Conservation (phyloP, 2,797 vertebrate genomes). For the Myripristis murdjan region DNA sequence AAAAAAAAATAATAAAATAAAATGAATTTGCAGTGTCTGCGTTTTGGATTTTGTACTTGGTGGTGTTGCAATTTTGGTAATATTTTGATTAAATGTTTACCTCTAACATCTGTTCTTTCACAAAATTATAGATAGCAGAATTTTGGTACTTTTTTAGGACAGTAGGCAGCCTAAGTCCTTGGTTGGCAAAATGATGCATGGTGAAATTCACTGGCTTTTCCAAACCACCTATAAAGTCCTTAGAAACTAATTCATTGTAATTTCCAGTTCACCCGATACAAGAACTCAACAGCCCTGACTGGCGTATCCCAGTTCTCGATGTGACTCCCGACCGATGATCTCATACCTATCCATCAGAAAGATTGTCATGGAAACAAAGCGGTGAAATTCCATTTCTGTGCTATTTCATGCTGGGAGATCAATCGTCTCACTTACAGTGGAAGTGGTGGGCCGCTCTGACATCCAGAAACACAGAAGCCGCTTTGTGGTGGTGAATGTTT, state of each 20-base stretch:
- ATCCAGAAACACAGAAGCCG: constrained; percentile 65
- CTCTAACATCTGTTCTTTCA: too few relatives aligned
- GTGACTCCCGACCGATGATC: constrained; percentile 17
- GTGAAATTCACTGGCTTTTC: not conserved
- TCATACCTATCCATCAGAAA: constrained; percentile 43
- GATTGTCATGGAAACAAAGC: constrained; percentile 24
- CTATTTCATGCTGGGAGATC: constrained; percentile 40
- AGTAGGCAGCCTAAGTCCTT: not conserved
- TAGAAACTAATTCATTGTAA: not conserved
- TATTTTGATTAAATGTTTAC: too few relatives aligned
- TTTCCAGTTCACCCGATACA: not conserved
- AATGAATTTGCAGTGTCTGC: too few relatives aligned
- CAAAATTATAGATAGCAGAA: too few relatives aligned
- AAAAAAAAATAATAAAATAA: too few relatives aligned
- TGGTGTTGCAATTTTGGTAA: too few relatives aligned
- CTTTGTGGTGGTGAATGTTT: constrained; percentile 75
- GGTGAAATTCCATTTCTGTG: constrained; percentile 18
- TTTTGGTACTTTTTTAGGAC: not conserved
- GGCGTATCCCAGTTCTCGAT: constrained; percentile 4
- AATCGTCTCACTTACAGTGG: constrained; percentile 53
- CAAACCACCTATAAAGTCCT: not conserved
- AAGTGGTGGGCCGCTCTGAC: constrained; percentile 68
- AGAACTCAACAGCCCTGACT: not conserved
- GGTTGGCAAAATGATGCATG: not conserved
- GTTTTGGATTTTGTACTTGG: too few relatives aligned